phyloP scores from a whole-genome alignment of 2,113 vertebrate genomes.

The Cyanistes caeruleus region DNA sequence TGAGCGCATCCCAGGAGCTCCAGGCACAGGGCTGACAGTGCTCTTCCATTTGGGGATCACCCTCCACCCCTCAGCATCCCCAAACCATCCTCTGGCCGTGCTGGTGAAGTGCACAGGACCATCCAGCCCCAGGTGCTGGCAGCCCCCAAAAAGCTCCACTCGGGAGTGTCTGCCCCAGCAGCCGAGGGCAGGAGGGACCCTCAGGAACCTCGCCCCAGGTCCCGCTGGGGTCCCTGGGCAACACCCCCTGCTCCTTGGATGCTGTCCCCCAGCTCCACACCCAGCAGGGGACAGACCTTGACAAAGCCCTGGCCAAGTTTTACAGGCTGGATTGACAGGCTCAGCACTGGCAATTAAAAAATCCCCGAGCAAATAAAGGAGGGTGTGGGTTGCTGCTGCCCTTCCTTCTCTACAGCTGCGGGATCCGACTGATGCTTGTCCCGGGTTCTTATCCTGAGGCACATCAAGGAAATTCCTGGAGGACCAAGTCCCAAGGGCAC shows the following conservation, averaged over 20 bases:
- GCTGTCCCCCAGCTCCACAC: background rate
- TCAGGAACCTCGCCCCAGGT: background rate
- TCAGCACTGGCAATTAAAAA: background rate
- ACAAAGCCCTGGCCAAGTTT: background rate
- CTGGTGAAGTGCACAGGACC: rapidly evolving
- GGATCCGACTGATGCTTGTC: background rate
- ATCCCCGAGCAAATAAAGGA: constrained; percentile 35
- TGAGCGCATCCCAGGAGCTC: background rate
- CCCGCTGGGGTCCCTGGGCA: rapidly evolving
- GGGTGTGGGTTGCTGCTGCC: background rate
- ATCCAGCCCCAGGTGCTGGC: background rate
- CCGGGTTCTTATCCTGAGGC: background rate
- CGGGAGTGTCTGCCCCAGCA: rapidly evolving
- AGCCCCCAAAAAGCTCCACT: rapidly evolving
- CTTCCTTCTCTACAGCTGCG: background rate
- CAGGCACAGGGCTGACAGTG: background rate
- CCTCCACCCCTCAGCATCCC: background rate
- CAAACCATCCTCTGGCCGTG: background rate
- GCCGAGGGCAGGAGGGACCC: background rate
- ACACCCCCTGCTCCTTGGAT: background rate
- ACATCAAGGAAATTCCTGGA: constrained; percentile 30
- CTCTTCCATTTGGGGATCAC: background rate
- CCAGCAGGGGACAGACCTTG: background rate
- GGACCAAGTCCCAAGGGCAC: background rate
- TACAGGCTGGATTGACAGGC: background rate